Evolutionary conservation across 2,888 invertebrate species (phyloP), one percentile per base, ranked within the genome.

Genomic region (Oasisia sp.): DNA sequence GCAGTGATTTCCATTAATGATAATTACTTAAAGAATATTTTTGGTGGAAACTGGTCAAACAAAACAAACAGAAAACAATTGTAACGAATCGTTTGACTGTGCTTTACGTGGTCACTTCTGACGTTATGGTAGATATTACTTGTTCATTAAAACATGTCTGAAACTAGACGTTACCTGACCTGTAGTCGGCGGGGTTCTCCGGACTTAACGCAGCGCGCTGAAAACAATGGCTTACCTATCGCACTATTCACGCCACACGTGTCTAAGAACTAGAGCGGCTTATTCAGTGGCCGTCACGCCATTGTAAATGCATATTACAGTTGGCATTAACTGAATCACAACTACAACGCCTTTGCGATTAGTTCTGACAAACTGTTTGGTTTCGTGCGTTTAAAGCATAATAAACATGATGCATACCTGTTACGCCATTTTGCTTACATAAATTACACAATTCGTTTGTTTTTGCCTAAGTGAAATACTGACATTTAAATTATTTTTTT

Each of bases 221-320:
- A 74, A 74, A 74, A 74, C n/a, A 74, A 74, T 74, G 74, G 27
- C 74, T 74, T 74, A 74, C 27, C 74, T 74, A 74, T 74, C n/a
- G 27, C 14, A 74, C 27, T 7, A 74, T 27, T 27, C 14, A 7
- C 74, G 27, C n/a, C 74, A 74, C 27, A 74, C 27, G 27, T 74
- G 27, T 19, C 14, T n/a, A 38, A 5, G 74, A 74, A 74, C 74
- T 19, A 27, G 27, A 27, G 74, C n/a, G 74, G 74, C 74, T 74
- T 27, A 74, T 74, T 74, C 74, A 74, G 74, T 74, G 27, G 27
- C 74, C 58, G 27, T 14, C 58, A 58, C 58, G 27, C 58, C 74
- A 74, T 19, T 27, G 74, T n/a, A 7, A 74, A 19, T 3, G 74
- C 27, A 74, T 27, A 0, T 19, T 27, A 74, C 27, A 74, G n/a